These are phyloP conservation scores for Halictus ligatus DNA, from an alignment of 2,888 invertebrate genomes.

Conservation along the genomic window DNA sequence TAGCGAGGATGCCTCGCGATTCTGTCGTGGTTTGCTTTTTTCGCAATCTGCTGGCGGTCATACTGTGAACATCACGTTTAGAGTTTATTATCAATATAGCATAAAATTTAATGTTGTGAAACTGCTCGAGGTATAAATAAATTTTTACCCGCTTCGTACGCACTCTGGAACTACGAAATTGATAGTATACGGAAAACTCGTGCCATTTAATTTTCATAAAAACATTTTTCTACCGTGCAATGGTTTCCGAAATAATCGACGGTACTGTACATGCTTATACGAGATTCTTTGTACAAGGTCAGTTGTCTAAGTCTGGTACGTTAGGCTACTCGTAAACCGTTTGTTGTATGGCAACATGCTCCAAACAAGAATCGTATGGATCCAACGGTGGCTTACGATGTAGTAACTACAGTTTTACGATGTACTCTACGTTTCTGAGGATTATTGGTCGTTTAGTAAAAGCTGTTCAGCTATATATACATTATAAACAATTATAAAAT, in stretches of 20 bases:
- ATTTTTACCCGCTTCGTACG: neutral
- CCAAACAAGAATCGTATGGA: neutral
- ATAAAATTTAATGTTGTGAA: neutral
- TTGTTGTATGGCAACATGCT: neutral
- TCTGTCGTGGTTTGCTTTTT: neutral
- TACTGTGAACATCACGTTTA: neutral
- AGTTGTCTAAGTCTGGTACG: neutral
- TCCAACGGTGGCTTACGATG: neutral
- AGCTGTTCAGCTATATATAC: neutral
- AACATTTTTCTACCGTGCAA: neutral
- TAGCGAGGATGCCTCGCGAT: neutral
- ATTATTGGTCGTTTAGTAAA: neutral
- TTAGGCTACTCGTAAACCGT: neutral
- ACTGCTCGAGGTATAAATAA: neutral
- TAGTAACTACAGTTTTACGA: conserved; percentile 5
- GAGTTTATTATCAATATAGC: neutral
- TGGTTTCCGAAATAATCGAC: neutral
- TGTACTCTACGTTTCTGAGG: neutral
- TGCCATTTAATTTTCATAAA: conserved; percentile 5
- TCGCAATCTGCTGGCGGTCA: neutral
- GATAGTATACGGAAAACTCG: neutral
- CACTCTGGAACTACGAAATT: neutral
- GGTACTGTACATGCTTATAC: neutral
- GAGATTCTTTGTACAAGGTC: neutral
- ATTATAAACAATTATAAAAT: neutral